Conservation (phyloP, 2,113 vertebrate genomes). For the Sturnus vulgaris region DNA sequence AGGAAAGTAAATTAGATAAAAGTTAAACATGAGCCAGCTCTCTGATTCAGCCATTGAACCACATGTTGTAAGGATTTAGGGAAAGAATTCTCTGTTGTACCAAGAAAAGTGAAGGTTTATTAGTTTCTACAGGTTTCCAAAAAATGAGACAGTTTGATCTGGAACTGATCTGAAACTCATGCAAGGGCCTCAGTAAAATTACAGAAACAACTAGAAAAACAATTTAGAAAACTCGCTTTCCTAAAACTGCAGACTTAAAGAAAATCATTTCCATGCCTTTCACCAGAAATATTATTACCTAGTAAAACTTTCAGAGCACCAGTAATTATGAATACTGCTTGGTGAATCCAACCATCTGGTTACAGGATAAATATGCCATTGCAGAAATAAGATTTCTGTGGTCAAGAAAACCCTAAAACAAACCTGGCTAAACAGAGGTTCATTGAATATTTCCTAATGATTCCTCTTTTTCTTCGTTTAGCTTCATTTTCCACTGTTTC, state of each 20-base stretch:
- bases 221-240: neutral
- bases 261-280: neutral
- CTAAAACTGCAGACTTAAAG: neutral
- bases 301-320: slow-evolving; percentile 11
- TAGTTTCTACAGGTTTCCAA: neutral
- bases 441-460: neutral
- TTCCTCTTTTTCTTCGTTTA: neutral
- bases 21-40: neutral
- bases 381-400: neutral
- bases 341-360: neutral
- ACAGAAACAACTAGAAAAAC: neutral
- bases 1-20: neutral
- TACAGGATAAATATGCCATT: neutral
- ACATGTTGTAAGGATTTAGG: neutral
- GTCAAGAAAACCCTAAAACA: neutral
- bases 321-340: neutral
- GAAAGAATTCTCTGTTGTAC: neutral
- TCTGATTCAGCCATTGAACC: neutral
- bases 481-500: neutral
- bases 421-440: neutral
- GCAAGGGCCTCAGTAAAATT: neutral
- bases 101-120: neutral
- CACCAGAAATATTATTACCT: neutral
- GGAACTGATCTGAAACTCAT: neutral
- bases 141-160: neutral